phyloP scores from a whole-genome alignment of 2,113 vertebrate species.

The Paradoxurus hermaphroditus region DNA sequence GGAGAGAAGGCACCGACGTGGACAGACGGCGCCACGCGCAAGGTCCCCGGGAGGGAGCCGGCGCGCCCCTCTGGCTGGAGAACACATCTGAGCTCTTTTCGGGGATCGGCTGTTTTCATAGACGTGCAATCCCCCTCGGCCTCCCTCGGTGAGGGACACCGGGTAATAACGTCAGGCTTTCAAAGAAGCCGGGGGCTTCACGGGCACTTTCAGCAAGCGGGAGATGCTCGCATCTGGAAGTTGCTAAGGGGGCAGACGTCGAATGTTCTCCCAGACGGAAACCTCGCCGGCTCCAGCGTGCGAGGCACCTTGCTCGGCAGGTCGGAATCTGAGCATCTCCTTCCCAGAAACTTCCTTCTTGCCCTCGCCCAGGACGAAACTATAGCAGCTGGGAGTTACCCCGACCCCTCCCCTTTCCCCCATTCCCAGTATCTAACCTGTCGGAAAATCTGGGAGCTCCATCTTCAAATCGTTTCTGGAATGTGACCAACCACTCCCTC shows the following conservation, averaged over 20 bases:
- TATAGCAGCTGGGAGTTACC: neutral
- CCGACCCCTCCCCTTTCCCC: neutral
- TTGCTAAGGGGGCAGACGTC: neutral
- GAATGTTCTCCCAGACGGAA: no score
- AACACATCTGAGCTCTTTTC: no score
- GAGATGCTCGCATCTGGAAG: neutral
- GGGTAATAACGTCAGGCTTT: neutral
- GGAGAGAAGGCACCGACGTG: neutral
- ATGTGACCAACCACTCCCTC: no score
- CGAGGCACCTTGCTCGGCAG: neutral
- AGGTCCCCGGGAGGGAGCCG: neutral
- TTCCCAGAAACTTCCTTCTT: neutral
- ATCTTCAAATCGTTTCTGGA: neutral
- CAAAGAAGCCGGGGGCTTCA: neutral
- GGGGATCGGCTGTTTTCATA: neutral
- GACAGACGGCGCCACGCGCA: accelerated
- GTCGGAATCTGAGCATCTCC: neutral
- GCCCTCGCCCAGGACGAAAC: neutral
- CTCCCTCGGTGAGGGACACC: neutral
- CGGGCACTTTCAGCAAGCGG: neutral
- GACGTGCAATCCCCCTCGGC: neutral
- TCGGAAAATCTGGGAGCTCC: neutral
- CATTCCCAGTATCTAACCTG: neutral
- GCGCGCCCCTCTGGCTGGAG: no score
- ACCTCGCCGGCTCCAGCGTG: neutral